Conservation (phyloP, 1,140 invertebrate species). For the Musca vetustissima region DNA sequence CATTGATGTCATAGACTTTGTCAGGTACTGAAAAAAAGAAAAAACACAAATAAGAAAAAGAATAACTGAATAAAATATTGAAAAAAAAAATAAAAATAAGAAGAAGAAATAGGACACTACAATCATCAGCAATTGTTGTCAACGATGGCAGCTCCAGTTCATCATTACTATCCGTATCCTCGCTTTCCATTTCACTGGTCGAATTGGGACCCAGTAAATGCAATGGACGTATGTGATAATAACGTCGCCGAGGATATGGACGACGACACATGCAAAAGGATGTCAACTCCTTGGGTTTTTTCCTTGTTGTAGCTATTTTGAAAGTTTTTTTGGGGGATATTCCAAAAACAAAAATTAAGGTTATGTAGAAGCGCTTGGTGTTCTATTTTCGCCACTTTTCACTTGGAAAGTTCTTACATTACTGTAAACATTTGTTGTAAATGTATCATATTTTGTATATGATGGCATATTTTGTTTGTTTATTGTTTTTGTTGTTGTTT, state of each 20-base stretch:
- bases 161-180: conserved; percentile 40
- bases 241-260: conserved; percentile 44
- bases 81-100: background rate
- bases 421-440: background rate
- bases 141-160: conserved; percentile 36
- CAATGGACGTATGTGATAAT: conserved; percentile 50
- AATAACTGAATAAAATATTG: background rate
- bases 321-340: conserved; percentile 27
- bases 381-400: background rate
- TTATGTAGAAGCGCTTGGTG: background rate
- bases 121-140: background rate
- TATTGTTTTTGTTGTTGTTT: background rate
- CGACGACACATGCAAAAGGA: conserved; percentile 52
- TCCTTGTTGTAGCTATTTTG: conserved; percentile 51
- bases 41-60: background rate
- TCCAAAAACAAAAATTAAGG: background rate
- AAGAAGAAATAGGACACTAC: background rate
- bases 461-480: background rate
- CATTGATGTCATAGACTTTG: conserved; percentile 79
- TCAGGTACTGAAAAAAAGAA: conserved; percentile 70
- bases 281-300: conserved; percentile 40
- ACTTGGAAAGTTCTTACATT: background rate
- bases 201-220: conserved; percentile 45
- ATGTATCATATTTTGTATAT: background rate
- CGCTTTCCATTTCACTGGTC: conserved; percentile 46